Base-by-base conservation (phyloP, 2,797 vertebrate genomes). In the Myotis daubentonii region DNA sequence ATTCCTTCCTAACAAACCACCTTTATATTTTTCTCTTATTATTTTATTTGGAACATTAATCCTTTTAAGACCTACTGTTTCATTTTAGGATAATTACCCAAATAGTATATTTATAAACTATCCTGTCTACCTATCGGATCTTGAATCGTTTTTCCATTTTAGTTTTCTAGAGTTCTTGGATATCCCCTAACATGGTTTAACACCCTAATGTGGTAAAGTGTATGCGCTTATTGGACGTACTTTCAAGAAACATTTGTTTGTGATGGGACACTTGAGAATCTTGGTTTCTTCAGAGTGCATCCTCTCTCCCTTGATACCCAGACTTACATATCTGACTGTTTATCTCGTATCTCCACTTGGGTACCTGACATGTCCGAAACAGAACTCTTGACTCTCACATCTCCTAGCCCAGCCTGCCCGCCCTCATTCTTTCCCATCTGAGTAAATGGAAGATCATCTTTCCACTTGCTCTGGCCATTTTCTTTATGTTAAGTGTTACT, bases 21-120 rank as follows among this genome's bases (percentile, higher is more conserved):
- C 16, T 79, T 38, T 55, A 5, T 60, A 8, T 79, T 94, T 85
- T 87, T 92, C 49, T 85, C 23, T 90, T 65, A 36, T 83, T 89
- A 68, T 87, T 93, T 95, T 80, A 75, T 71, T 89, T 94, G 71
- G 10, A 36, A 51, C 12, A 33, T 74, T 79, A 86, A 84, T 91
- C 30, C 62, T 94, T 94, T 88, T 57, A 82, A 89, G 62, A 74
- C 25, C 36, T 81, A 75, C 8, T 53, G 20, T 87, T 87, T 16
- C 7, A 33, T 78, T 91, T 95, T 72, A 71, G n/a, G 25, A 81
- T 83, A 78, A 57, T 83, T 92, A 41, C 60, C 57, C 66, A 55
- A 38, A 79, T 25, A 87, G 6, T 51, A 6, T 71, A 25, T 76
- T 94, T 87, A 80, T 93, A 80, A 96, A 76, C 36, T 55, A 3